These are phyloP conservation scores for Microdon myrmicae DNA, from an alignment of 2,888 invertebrate genomes.

Conservation along the genomic window DNA sequence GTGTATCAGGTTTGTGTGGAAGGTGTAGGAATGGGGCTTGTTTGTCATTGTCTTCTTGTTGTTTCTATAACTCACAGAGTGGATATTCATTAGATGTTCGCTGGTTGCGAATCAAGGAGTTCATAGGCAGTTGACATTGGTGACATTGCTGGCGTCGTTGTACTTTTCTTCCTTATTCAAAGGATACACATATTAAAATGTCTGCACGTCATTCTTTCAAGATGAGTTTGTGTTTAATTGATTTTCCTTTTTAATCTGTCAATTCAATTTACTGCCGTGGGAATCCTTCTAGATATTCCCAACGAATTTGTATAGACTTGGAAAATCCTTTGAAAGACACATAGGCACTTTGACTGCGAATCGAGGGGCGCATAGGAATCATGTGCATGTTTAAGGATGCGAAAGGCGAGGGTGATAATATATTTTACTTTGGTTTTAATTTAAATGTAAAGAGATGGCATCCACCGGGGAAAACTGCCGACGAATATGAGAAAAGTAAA, in stretches of 20 bases:
- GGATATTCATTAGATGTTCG: slow-evolving; percentile 28
- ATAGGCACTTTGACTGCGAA: background rate
- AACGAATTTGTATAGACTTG: slow-evolving; percentile 25
- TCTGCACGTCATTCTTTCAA: background rate
- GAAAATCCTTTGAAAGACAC: slow-evolving; percentile 21
- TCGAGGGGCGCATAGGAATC: background rate
- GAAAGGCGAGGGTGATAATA: slow-evolving; percentile 32
- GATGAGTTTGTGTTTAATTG: slow-evolving; percentile 47
- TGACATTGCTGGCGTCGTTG: slow-evolving; percentile 13
- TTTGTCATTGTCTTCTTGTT: background rate
- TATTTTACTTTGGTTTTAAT: slow-evolving; percentile 51
- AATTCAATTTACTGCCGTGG: slow-evolving; percentile 46
- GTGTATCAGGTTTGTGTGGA: no score
- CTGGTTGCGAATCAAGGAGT: slow-evolving; percentile 22
- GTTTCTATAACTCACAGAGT: slow-evolving; percentile 2
- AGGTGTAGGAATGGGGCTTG: no score
- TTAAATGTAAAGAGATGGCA: slow-evolving; percentile 44
- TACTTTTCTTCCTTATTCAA: background rate
- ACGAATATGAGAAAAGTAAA: background rate
- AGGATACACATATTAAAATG: background rate
- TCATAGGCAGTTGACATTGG: slow-evolving; percentile 47
- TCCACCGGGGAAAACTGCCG: slow-evolving; percentile 23
- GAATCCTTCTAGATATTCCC: slow-evolving; percentile 39
- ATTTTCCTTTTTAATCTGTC: slow-evolving; percentile 39
- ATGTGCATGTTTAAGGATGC: slow-evolving; percentile 41